A percentile compares a stretch with the other conserved stretches of the same genome.
Evolutionary conservation across 1,140 invertebrate genomes (phyloP).

Genomic region (Aphis gossypii): DNA sequence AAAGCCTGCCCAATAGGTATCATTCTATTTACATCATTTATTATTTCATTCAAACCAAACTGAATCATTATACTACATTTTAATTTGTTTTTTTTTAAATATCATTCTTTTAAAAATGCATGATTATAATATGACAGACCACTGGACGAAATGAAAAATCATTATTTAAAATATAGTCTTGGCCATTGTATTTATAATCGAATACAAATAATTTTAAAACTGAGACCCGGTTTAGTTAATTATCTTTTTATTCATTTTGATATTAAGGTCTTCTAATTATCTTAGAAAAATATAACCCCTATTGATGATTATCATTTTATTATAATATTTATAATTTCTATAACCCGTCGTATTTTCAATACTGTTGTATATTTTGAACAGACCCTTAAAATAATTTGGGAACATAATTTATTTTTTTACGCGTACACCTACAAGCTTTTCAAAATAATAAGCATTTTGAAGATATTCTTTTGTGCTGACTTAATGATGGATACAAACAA

Average conservation of each 20-base stretch:
- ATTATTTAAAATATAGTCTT: neutral
- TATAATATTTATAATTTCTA: neutral
- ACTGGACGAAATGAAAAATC: constrained; percentile 7
- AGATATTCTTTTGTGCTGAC: constrained; percentile 41
- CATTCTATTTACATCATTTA: neutral
- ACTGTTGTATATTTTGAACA: neutral
- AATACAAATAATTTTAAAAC: neutral
- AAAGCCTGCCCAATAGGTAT: neutral
- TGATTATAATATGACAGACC: neutral
- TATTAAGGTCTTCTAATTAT: neutral
- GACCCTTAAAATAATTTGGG: constrained; percentile 3
- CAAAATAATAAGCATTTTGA: constrained; percentile 36
- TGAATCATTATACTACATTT: constrained; percentile 21
- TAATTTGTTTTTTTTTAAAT: neutral
- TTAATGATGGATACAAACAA: constrained; percentile 2
- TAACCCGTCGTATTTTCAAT: neutral
- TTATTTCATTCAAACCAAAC: neutral
- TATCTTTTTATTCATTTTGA: neutral
- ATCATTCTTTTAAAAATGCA: neutral
- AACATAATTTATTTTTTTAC: constrained; percentile 3
- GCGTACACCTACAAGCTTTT: neutral
- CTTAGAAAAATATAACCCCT: neutral
- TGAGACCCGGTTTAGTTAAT: neutral
- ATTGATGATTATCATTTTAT: neutral
- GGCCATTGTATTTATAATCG: constrained; percentile 23